Evolutionary conservation across 1,140 invertebrate species (phyloP), one percentile per base, ranked within the genome.

Genomic region (Coenobita brevimanus): DNA sequence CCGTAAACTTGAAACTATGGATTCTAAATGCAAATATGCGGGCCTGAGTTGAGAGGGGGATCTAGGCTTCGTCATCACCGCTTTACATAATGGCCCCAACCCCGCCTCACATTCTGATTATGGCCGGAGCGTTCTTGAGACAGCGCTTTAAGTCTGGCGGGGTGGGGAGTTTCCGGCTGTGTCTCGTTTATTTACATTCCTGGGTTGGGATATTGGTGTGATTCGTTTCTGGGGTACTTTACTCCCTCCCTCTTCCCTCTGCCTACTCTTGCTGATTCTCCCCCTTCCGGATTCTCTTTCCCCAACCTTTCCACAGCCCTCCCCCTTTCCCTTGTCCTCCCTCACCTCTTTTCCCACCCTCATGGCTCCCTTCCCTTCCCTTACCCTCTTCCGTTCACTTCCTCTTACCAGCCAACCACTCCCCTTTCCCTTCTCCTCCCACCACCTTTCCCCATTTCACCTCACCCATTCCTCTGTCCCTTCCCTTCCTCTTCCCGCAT

Each of bases 1-100:
- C 60, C 85, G 85, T 87, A 87, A 87, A 87, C 85, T 87, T 81
- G 85, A 87, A 87, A 87, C 85, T 87, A 87, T 87, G 85, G 85
- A 87, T 87, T 87, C 76, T 87, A 87, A 71, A 87, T 87, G 85
- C 85, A 87, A 87, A 87, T 87, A 87, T 87, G 76, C 50, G 76
- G 75, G 57, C 43, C 62, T 81, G 85, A 73, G 75, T 64, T 80
- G 85, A 87, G 85, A 87, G 79, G 85, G 71, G 85, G 85, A 80
- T 87, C 85, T 50, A 15, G 76, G 41, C 78, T 87, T 87, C 85
- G 85, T 87, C 85, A 87, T 87, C 85, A 64, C 85, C 80, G 78
- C 78, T 87, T 87, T 87, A 87, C 85, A 87, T 87, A 87, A 87
- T 87, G 76, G 85, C 62, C 57, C 33, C 60, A 24, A 24, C 64